phyloP scores from a whole-genome alignment of 2,888 invertebrate species.

The Cerastis leucographa region DNA sequence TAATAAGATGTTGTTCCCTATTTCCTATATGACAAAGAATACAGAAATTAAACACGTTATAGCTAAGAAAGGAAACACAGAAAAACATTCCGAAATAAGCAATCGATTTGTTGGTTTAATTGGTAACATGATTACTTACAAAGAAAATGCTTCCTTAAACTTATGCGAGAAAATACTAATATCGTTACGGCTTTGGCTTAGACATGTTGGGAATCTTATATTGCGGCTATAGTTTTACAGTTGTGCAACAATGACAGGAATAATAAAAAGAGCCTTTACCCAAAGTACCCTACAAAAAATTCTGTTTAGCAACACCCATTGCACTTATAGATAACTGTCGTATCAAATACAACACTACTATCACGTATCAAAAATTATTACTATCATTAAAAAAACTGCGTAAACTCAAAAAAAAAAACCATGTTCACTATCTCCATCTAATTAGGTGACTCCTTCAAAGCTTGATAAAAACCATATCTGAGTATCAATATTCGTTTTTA shows the following conservation, averaged over 20 bases:
- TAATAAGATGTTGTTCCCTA: constrained; percentile 16
- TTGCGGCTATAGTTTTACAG: neutral
- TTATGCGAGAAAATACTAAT: neutral
- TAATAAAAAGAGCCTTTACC: neutral
- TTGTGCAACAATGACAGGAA: neutral
- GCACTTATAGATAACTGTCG: neutral
- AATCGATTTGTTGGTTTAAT: neutral
- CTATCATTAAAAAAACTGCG: constrained; percentile 12
- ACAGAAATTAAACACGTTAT: constrained; percentile 5
- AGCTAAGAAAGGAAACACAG: neutral
- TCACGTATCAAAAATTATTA: constrained; percentile 10
- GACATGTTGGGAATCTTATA: neutral
- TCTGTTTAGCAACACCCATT: constrained; percentile 9
- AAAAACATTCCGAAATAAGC: neutral
- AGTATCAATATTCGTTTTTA: constrained; percentile 67
- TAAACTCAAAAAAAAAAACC: constrained; percentile 23
- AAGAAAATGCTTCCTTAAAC: neutral
- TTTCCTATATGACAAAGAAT: constrained; percentile 15
- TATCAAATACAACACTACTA: constrained; percentile 4
- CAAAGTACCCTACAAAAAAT: neutral
- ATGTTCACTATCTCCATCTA: constrained; percentile 42
- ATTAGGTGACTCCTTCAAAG: constrained; percentile 60
- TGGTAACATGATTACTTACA: neutral
- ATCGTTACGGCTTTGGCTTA: too few species aligned
- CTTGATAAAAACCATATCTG: constrained; percentile 52